Evolutionary conservation across 1,140 invertebrate species (phyloP).

Genomic region (Drosophila bifasciata): DNA sequence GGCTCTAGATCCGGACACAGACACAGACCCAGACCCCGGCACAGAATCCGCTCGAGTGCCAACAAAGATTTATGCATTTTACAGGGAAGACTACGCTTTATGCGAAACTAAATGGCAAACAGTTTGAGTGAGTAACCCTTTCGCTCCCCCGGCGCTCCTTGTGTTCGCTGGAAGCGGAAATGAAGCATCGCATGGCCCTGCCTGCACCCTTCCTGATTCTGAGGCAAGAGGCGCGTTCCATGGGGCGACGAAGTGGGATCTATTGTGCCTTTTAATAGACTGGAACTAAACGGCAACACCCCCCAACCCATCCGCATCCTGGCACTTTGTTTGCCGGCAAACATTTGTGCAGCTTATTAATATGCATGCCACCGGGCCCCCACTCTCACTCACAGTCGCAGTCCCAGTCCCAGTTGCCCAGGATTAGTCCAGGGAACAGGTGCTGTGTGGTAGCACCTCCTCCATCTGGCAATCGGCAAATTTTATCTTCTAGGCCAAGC

Average conservation of each 20-base stretch:
- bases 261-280: slow-evolving; percentile 76
- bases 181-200: slow-evolving; percentile 45
- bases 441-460: slow-evolving; percentile 12
- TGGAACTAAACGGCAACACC: slow-evolving; percentile 53
- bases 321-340: slow-evolving; percentile 62
- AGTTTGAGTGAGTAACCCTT: slow-evolving; percentile 68
- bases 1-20: slow-evolving; percentile 18
- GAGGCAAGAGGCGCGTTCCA: slow-evolving; percentile 36
- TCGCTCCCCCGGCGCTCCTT: slow-evolving; percentile 11
- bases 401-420: too few relatives aligned
- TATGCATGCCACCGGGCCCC: slow-evolving; percentile 53
- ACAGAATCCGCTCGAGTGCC: slow-evolving; percentile 37
- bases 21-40: not conserved
- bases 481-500: slow-evolving; percentile 70
- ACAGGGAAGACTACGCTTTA: slow-evolving; percentile 62
- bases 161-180: slow-evolving; percentile 27
- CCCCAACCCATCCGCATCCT: too few relatives aligned
- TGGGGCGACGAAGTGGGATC: slow-evolving; percentile 29
- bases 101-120: slow-evolving; percentile 76
- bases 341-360: slow-evolving; percentile 78
- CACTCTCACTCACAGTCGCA: not conserved
- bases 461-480: slow-evolving; percentile 49
- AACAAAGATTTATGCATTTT: slow-evolving; percentile 80
- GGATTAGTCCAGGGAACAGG: slow-evolving; percentile 56
- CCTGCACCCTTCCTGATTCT: not conserved